Evolutionary conservation across 2,888 invertebrate species (phyloP), one percentile per base, ranked within the genome.

Genomic region (Chironomus tentans): DNA sequence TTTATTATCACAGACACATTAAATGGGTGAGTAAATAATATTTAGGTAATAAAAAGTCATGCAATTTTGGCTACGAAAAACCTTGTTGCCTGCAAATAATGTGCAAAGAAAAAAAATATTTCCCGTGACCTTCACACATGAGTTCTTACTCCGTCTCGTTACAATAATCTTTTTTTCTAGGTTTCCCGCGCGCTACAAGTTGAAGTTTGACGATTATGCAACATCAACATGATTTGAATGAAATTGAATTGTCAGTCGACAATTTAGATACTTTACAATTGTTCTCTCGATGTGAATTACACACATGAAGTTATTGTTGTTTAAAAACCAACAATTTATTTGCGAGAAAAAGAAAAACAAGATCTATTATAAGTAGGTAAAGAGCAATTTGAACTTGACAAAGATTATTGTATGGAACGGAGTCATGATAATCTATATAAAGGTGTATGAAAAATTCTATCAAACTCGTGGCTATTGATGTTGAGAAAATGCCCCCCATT

Each of bases 81-180:
- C 56, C 56, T 56, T 56, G 56, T 56, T 56, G 56, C 18, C 56
- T 56, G 7, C 38, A 38, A 38, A 38, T 38, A 38, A 38, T 38
- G 38, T 38, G 38, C 38, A 56, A 56, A 38, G 38, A 1, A 38
- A 56, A 50, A 50, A 50, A 56, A 15, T 18, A 18, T 56, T 56
- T 50, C 24, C 15, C 62, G 61, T 22, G 62, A 72, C 72, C 72
- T 72, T 72, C 72, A 61, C 72, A 72, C 50, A 22, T 72, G 61
- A 56, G 28, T 72, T 71, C 47, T 50, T 50, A 48, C 56, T 72
- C 72, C 61, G 72, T 62, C 38, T 61, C 72, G 62, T 72, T 62
- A 38, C 38, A 72, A 28, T 62, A 71, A 28, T 65, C 24, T 13
- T 65, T 68, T 48, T 68, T 68, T 68, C 68, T 68, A 38, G 68